A percentile compares a stretch with the other conserved stretches of the same genome.
These are phyloP conservation scores for Malacoctenus gilli DNA, from an alignment of 2,797 vertebrate genomes.

Conservation along the genomic window DNA sequence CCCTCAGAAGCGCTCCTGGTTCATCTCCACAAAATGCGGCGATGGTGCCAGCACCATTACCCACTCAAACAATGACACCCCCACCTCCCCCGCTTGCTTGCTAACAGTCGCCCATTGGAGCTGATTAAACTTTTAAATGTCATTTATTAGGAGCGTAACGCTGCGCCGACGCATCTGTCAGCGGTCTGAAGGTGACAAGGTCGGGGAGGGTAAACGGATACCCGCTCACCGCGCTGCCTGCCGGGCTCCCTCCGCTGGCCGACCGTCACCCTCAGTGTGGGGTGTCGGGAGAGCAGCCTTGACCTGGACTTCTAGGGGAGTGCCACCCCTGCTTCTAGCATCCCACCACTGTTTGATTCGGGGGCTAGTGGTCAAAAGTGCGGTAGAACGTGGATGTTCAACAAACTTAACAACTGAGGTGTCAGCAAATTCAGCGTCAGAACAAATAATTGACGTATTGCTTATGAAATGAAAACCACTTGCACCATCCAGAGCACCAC, in stretches of 20 bases:
- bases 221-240: constrained; percentile 48
- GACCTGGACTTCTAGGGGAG: constrained; percentile 40
- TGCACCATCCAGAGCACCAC: too few species aligned
- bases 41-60: constrained; percentile 59
- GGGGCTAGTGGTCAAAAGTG: too few species aligned
- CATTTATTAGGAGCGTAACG: constrained; percentile 76
- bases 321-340: too few species aligned
- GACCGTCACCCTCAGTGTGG: constrained; percentile 42
- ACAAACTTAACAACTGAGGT: too few species aligned
- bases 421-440: constrained; percentile 25
- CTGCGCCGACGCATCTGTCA: constrained; percentile 68
- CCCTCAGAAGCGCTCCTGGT: constrained; percentile 42
- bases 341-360: too few species aligned
- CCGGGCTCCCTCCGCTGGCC: constrained; percentile 33
- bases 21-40: constrained; percentile 23
- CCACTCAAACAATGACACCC: constrained; percentile 66
- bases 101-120: constrained; percentile 67
- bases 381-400: too few species aligned
- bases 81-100: constrained; percentile 42
- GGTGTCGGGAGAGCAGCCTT: constrained; percentile 46
- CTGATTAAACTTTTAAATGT: constrained; percentile 80
- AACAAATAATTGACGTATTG: constrained; percentile 51
- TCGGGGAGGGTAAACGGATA: constrained; percentile 64
- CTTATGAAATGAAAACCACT: too few species aligned
- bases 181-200: constrained; percentile 24